These are phyloP conservation scores for Phaonia tiefii DNA, from an alignment of 2,888 invertebrate genomes.

Conservation along the genomic window DNA sequence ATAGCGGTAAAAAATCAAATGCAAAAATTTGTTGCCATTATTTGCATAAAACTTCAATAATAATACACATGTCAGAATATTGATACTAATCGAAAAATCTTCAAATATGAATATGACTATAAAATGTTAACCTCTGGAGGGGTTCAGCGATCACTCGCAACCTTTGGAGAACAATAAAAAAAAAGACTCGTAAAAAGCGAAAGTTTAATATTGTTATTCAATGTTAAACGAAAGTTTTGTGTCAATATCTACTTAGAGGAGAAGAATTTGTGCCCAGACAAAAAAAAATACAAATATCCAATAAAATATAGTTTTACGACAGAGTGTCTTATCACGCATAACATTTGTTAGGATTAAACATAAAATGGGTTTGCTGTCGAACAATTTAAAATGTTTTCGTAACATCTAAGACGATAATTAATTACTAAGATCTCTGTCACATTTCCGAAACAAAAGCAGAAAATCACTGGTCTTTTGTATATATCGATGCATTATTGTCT, in stretches of 20 bases:
- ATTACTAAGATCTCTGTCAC: slow-evolving; percentile 10
- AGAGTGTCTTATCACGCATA: background rate
- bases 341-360: no score
- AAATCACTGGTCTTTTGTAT: no score
- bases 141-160: no score
- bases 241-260: background rate
- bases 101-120: no score
- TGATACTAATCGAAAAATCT: background rate
- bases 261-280: background rate
- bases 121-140: no score
- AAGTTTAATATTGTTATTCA: background rate
- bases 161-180: no score
- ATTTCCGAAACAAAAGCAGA: background rate
- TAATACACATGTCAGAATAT: slow-evolving; percentile 17
- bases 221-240: background rate
- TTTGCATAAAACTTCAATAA: slow-evolving; percentile 17
- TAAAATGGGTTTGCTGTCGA: no score
- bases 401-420: background rate
- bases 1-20: slow-evolving; percentile 1
- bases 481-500: no score
- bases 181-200: background rate
- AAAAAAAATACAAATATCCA: no score
- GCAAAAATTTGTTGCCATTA: no score
- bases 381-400: no score
- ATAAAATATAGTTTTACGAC: background rate